Conservation (phyloP, 2,888 invertebrate genomes). For the Pammene fasciana region DNA sequence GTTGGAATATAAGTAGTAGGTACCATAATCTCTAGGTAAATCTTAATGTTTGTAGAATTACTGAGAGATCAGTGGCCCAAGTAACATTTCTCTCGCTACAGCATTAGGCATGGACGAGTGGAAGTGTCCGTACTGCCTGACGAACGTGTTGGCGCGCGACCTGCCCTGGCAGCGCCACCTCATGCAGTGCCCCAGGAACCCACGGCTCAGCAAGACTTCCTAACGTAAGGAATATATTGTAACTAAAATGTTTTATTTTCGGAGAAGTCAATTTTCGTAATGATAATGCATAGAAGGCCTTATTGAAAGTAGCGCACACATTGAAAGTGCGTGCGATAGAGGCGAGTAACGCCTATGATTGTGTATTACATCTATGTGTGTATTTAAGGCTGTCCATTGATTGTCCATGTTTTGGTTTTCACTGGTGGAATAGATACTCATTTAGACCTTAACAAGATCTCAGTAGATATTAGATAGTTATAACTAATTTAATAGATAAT, state of each 20-base stretch:
- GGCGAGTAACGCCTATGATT: constrained; percentile 2
- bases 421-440: constrained; percentile 18
- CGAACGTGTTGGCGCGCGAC: constrained; percentile 88
- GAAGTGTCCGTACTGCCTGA: constrained; percentile 94
- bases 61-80: too few relatives aligned
- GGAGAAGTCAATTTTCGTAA: constrained; percentile 13
- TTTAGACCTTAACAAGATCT: constrained; percentile 25
- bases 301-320: constrained; percentile 18
- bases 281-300: constrained; percentile 32
- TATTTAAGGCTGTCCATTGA: constrained; percentile 21
- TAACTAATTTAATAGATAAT: constrained; percentile 39
- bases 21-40: too few relatives aligned
- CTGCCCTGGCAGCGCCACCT: constrained; percentile 93
- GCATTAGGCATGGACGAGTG: constrained; percentile 85
- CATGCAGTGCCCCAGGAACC: constrained; percentile 83
- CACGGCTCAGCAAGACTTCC: constrained; percentile 61
- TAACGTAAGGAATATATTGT: constrained; percentile 47
- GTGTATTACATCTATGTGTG: constrained; percentile 4
- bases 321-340: background rate
- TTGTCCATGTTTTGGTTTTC: constrained; percentile 14
- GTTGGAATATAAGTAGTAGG: too few relatives aligned
- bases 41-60: too few relatives aligned
- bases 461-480: constrained; percentile 40
- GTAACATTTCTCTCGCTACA: constrained; percentile 45
- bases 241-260: constrained; percentile 14